Evolutionary conservation across 1,140 invertebrate species (phyloP).

Genomic region (Tetranychus cinnabarinus): DNA sequence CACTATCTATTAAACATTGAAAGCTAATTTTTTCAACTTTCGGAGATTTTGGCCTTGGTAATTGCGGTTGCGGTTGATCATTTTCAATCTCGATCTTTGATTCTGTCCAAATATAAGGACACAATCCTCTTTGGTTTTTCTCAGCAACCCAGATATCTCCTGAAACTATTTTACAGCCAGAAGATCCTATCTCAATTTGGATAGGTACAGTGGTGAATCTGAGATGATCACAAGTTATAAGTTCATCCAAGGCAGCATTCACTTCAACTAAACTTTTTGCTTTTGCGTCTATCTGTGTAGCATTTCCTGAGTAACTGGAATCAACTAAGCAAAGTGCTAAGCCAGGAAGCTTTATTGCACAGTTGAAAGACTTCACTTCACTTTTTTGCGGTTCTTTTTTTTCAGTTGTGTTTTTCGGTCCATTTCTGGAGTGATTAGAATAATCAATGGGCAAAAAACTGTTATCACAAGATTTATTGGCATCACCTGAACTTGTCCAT

Average conservation of each 20-base stretch:
- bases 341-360: conserved; percentile 9
- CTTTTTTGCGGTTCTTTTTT: no score
- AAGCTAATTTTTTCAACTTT: background rate
- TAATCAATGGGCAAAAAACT: background rate
- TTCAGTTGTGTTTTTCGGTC: background rate
- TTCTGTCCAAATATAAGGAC: background rate
- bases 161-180: background rate
- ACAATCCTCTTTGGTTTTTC: background rate
- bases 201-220: conserved; percentile 2
- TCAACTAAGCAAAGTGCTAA: conserved; percentile 6
- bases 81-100: no score
- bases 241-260: conserved; percentile 2
- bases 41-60: background rate
- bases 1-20: background rate
- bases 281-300: background rate
- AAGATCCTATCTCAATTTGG: conserved; percentile 1
- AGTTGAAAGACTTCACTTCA: background rate
- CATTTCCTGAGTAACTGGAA: background rate
- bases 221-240: conserved; percentile 3
- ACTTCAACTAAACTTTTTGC: conserved; percentile 1
- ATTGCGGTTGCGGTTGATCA: no score
- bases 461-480: background rate
- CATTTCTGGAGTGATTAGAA: background rate
- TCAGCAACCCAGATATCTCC: conserved; percentile 5
- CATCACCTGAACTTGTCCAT: background rate